A percentile compares a stretch with the other conserved stretches of the same genome.
Evolutionary conservation across 2,888 invertebrate species (phyloP).

Genomic region (Fragum whitleyi): DNA sequence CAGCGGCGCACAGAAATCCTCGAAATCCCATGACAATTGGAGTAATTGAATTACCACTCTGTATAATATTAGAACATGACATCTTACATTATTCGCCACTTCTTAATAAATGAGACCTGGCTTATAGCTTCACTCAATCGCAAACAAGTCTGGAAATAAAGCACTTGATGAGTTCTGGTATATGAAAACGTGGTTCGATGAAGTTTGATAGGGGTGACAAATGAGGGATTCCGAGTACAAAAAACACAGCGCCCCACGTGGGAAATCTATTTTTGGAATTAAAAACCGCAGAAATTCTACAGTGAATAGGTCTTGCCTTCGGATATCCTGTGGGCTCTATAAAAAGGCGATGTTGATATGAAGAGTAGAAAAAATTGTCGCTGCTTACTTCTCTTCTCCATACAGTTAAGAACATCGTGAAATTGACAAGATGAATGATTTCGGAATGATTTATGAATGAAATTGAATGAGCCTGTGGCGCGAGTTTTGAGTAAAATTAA

Average conservation of each 20-base stretch:
- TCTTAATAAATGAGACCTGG: constrained; percentile 32
- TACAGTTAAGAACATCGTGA: too few species aligned
- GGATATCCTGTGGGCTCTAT: too few species aligned
- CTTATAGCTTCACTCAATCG: constrained; percentile 23
- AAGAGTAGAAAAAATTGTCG: too few species aligned
- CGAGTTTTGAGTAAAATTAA: too few species aligned
- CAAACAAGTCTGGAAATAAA: constrained; percentile 24
- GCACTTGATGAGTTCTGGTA: constrained; percentile 11
- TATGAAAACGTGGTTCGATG: constrained; percentile 12
- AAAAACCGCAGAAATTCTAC: background rate
- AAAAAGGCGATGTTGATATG: too few species aligned
- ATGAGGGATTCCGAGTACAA: constrained; percentile 18
- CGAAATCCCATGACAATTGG: constrained; percentile 47
- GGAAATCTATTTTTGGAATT: constrained; percentile 31
- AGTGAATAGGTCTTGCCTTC: background rate
- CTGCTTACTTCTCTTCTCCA: too few species aligned
- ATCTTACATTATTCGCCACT: constrained; percentile 42
- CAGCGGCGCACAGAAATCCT: constrained; percentile 49
- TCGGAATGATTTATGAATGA: too few species aligned
- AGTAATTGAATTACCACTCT: constrained; percentile 60
- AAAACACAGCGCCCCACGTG: constrained; percentile 3
- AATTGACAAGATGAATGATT: too few species aligned
- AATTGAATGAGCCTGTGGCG: too few species aligned
- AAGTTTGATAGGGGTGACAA: constrained; percentile 15
- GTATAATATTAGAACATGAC: constrained; percentile 54